Evolutionary conservation across 2,113 vertebrate genomes (phyloP).

Genomic region (Choloepus hoffmanni): DNA sequence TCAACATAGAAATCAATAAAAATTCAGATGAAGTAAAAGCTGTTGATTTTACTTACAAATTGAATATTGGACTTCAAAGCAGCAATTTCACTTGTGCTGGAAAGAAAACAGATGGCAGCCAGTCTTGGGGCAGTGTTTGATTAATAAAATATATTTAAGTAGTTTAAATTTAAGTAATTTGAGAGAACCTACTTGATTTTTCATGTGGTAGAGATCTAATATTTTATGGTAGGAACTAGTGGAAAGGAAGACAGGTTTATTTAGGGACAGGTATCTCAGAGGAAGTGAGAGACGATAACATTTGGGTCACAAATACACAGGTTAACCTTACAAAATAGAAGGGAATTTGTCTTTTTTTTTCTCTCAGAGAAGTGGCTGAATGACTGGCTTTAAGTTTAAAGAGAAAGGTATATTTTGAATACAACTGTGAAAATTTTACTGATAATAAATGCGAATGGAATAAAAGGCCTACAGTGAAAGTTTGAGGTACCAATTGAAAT

Average conservation of each 20-base stretch:
- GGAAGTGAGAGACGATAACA: neutral
- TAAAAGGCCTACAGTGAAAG: neutral
- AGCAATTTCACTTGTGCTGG: neutral
- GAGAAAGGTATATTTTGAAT: neutral
- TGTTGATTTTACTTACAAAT: neutral
- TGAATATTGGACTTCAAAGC: neutral
- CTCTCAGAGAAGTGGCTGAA: neutral
- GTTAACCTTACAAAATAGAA: neutral
- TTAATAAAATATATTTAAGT: neutral
- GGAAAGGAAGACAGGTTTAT: neutral
- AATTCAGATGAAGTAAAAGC: neutral
- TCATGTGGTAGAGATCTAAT: neutral
- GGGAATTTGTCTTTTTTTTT: neutral
- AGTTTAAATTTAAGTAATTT: neutral
- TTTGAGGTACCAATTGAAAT: neutral
- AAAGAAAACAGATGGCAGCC: neutral
- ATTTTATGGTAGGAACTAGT: neutral
- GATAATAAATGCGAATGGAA: slow-evolving; percentile 3
- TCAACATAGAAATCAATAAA: neutral
- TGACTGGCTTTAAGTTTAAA: neutral
- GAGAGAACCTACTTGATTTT: neutral
- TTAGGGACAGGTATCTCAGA: neutral
- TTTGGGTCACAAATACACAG: neutral
- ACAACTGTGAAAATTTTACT: neutral
- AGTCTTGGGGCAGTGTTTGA: neutral